These are phyloP conservation scores for Trypoxylon attenuatum DNA, from an alignment of 2,888 invertebrate species.

Conservation along the genomic window DNA sequence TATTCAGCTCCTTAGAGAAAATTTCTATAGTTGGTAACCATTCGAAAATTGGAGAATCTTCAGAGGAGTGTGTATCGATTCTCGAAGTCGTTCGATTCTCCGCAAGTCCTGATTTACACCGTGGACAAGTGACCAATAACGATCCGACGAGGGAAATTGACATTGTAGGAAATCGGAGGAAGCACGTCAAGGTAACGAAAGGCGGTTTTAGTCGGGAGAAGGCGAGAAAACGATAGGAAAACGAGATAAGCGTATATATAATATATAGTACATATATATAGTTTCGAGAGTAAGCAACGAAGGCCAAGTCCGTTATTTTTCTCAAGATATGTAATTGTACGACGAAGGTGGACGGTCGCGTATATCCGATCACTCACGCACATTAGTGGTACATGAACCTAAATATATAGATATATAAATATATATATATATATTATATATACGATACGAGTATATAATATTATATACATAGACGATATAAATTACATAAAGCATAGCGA, in stretches of 20 bases:
- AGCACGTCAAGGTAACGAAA: neutral
- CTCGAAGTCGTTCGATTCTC: no score
- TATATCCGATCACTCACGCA: constrained; percentile 38
- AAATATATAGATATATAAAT: constrained; percentile 17
- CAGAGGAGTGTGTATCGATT: no score
- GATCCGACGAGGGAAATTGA: neutral
- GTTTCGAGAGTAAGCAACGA: neutral
- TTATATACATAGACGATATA: neutral
- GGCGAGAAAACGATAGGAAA: neutral
- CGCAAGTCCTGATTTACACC: no score
- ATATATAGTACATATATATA: neutral
- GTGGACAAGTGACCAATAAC: no score
- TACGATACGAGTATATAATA: constrained; percentile 13
- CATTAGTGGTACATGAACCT: constrained; percentile 30
- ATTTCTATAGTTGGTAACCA: no score
- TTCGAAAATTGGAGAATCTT: no score
- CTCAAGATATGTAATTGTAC: constrained; percentile 19
- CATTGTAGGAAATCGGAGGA: neutral
- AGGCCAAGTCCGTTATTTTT: constrained; percentile 4
- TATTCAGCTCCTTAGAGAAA: no score
- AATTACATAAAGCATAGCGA: neutral
- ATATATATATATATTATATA: constrained; percentile 13
- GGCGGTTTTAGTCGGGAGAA: neutral
- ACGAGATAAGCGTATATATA: neutral
- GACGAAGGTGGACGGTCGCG: constrained; percentile 27